Evolutionary conservation across 2,113 vertebrate species (phyloP), one percentile per base, ranked within the genome.

Genomic region (Nesogale talazaci): DNA sequence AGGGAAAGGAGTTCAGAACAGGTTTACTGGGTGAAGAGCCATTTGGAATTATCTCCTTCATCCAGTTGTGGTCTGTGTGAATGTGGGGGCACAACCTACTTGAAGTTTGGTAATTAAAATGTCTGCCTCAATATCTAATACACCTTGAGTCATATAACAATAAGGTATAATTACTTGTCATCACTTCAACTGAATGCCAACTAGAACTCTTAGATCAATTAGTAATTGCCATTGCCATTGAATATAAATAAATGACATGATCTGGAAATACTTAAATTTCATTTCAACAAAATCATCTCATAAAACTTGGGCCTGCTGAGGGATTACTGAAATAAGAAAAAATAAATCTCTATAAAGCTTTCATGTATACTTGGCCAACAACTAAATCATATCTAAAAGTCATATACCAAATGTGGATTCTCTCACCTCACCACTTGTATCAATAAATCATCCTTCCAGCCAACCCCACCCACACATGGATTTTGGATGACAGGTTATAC

Each of bases 291-390:
- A 85, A 88, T 72, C 42, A 65, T 25, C 40, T 93, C 72, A 40
- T 93, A 86, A 88, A 93, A 75, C 34, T 78, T 74, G 46, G 77
- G 72, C 74, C 83, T 93, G 72, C 38, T 74, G 76, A 92, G 25
- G n/a, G n/a, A 83, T 93, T 92, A 93, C 74, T 89, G 63, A 95
- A 78, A 61, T 46, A 83, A 89, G 79, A n/a, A 80, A 81, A 90
- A 89, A 88, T 84, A 93, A 27, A 74, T 93, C 22, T 92, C 59
- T 61, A 46, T 83, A 70, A 91, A 76, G 11, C 59, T 56, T 92
- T n/a, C 80, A 38, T 23, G 67, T 36, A 76, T 25, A 36, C 59
- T 92, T 80, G 57, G 82, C 86, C 69, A 91, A 84, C 25, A 93
- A 57, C 61, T 56, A 83, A 90, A 63, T 74, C 83, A 85, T 36